Evolutionary conservation across 2,888 invertebrate species (phyloP).

Genomic region (Chalcosyrphus nemorum): DNA sequence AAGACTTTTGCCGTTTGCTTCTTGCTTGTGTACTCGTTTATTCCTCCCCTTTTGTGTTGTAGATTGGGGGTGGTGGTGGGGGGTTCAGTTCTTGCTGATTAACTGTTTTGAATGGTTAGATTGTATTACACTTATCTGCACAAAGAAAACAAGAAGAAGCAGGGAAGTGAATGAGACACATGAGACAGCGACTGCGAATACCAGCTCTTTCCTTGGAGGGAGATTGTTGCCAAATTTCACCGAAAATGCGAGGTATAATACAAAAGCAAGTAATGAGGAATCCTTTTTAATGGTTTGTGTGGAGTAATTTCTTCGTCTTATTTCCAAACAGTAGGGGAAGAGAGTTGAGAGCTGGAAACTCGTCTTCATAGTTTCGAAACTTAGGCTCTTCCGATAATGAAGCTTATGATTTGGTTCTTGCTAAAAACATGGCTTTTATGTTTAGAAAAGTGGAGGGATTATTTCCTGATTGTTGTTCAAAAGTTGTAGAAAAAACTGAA

Average conservation of each 20-base stretch:
- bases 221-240: slow-evolving; percentile 55
- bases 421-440: too few species aligned
- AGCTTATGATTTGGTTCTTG: too few species aligned
- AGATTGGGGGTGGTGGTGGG: too few species aligned
- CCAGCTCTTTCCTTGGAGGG: slow-evolving; percentile 24
- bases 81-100: slow-evolving; percentile 63
- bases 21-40: slow-evolving; percentile 17
- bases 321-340: not conserved
- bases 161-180: slow-evolving; percentile 1
- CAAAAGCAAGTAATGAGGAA: not conserved
- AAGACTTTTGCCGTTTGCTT: slow-evolving; percentile 36
- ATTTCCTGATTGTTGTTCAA: too few species aligned
- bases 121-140: slow-evolving; percentile 69
- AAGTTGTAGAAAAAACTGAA: too few species aligned
- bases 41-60: slow-evolving; percentile 11
- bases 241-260: not conserved
- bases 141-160: slow-evolving; percentile 16
- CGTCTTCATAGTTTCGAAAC: too few species aligned
- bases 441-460: too few species aligned
- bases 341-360: too few species aligned
- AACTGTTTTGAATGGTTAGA: slow-evolving; percentile 69
- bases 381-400: too few species aligned
- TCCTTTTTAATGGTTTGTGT: slow-evolving; percentile 37
- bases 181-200: too few species aligned
- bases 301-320: not conserved